phyloP scores from a whole-genome alignment of 1,140 invertebrate species.

The Teleogryllus occipitalis region DNA sequence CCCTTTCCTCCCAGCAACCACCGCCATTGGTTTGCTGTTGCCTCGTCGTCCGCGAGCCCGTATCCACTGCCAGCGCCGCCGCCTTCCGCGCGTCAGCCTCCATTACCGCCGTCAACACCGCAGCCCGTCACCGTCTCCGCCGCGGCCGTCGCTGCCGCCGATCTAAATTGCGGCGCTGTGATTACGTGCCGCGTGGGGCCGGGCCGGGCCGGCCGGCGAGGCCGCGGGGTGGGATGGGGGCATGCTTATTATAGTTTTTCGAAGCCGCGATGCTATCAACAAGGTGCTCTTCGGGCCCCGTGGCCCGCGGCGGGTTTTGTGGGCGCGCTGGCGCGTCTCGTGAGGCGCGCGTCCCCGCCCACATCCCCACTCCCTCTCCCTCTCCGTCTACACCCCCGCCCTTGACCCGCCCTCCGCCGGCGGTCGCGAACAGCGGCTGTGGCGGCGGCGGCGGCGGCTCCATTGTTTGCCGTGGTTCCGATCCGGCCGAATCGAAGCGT shows the following conservation, averaged over 20 bases:
- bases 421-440: not conserved
- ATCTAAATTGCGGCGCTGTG: not conserved
- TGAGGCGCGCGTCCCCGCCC: too few species aligned
- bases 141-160: too few species aligned
- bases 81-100: not conserved
- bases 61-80: not conserved
- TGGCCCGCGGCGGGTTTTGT: not conserved
- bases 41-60: too few species aligned
- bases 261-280: conserved; percentile 3
- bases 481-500: not conserved
- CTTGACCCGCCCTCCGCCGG: not conserved
- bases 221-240: not conserved
- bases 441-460: too few species aligned
- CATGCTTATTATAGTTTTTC: conserved; percentile 5
- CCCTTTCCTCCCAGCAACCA: too few species aligned
- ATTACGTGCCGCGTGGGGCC: not conserved
- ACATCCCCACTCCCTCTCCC: not conserved
- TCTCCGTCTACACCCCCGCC: not conserved
- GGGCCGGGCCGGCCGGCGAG: too few species aligned
- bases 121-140: not conserved
- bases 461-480: not conserved
- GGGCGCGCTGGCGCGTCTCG: not conserved
- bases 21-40: too few species aligned
- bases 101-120: not conserved
- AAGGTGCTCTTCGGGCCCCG: not conserved